Conservation (phyloP, 2,888 invertebrate species). For the Melanchra persicariae region DNA sequence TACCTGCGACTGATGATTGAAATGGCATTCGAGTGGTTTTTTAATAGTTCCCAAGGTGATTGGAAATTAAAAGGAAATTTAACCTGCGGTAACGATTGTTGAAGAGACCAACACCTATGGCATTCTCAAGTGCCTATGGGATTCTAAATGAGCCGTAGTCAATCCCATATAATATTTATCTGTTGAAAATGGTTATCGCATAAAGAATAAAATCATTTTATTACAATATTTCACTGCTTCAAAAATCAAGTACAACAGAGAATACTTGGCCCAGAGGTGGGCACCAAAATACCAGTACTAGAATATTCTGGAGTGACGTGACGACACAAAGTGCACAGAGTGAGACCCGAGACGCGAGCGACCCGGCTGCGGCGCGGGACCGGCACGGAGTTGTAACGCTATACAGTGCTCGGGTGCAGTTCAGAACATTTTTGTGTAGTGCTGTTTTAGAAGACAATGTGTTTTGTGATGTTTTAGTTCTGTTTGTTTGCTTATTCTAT, state of each 20-base stretch:
- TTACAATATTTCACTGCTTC: neutral
- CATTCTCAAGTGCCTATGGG: too few relatives aligned
- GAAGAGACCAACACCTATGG: too few relatives aligned
- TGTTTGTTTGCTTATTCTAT: neutral
- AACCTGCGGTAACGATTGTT: too few relatives aligned
- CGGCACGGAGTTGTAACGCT: neutral
- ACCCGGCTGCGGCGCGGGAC: neutral
- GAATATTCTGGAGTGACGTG: conserved; percentile 52
- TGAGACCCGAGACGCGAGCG: conserved; percentile 30
- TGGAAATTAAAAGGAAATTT: too few relatives aligned
- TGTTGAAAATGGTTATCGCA: too few relatives aligned
- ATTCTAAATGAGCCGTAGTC: too few relatives aligned
- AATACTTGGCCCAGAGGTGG: conserved; percentile 16
- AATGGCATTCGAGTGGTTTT: too few relatives aligned
- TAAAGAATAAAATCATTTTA: too few relatives aligned
- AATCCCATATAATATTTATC: too few relatives aligned
- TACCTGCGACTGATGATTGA: too few relatives aligned
- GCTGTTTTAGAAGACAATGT: conserved; percentile 18
- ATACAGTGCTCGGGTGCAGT: conserved; percentile 12
- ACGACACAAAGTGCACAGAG: conserved; percentile 47
- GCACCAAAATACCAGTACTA: conserved; percentile 13
- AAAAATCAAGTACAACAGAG: conserved; percentile 3
- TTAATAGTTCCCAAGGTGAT: too few relatives aligned
- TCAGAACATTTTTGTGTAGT: neutral
- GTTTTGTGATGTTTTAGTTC: conserved; percentile 6